Evolutionary conservation across 1,140 invertebrate species (phyloP), one percentile per base, ranked within the genome.

Genomic region (Pseudomyrmex pallidus): DNA sequence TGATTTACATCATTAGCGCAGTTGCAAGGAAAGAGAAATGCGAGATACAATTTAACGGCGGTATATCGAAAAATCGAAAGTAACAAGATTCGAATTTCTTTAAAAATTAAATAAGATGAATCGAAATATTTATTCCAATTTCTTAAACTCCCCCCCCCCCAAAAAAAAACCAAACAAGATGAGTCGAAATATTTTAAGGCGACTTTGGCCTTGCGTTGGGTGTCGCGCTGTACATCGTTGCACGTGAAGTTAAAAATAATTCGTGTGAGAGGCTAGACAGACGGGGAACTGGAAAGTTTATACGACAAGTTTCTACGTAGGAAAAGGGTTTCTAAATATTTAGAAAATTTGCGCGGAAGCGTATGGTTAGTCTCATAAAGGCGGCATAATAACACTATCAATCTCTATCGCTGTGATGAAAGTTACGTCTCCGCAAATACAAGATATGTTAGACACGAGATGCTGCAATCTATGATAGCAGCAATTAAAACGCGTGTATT

Each of bases 241-340:
- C 20, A 74, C 44, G 72, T 17, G 20, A 74, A 56, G 74, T 64
- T 64, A 15, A 77, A 68, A 77, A 77, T 77, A 77, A 25, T 77
- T 76, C 2, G 35, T n/a, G 50, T 77, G 46, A 77, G 66, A 66
- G 17, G 52, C 63, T 76, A 44, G 25, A 44, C 12, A 67, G 50
- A 66, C 61, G 12, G 48, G 12, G 15, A 13, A 12, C 46, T 77
- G 48, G 25, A 56, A 56, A 66, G 74, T 77, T 77, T 56, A 67
- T 77, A 22, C 13, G 3, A 25, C 48, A 35, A 35, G 35, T 15
- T 76, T n/a, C 46, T 22, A 35, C 35, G 52, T 50, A 9, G 8
- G 8, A 54, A 48, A 20, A 35, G 7, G 17, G 44, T 77, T 20
- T 77, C 62, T 77, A 77, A 64, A 76, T 67, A 77, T 67, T 77